Evolutionary conservation across 2,888 invertebrate genomes (phyloP).

Genomic region (Lepeophtheirus nordmannii): DNA sequence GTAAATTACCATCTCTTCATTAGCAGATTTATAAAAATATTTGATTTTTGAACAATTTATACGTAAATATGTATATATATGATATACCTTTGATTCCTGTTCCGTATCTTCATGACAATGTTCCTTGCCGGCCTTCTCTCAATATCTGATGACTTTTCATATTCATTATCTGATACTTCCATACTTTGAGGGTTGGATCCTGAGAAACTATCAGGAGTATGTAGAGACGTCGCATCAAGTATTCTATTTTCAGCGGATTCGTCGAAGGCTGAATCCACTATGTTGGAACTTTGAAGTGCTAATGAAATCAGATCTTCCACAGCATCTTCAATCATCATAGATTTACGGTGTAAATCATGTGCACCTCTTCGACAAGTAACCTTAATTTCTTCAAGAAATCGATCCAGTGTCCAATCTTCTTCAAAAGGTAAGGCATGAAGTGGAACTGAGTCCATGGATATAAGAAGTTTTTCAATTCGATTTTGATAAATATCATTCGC

Average conservation of each 20-base stretch:
- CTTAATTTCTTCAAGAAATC: conserved; percentile 13
- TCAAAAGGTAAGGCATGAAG: conserved; percentile 64
- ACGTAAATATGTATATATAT: neutral
- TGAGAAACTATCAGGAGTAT: neutral
- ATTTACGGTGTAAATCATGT: conserved; percentile 16
- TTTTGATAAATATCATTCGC: conserved; percentile 80
- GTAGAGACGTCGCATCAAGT: neutral
- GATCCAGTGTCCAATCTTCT: conserved; percentile 69
- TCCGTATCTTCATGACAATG: neutral
- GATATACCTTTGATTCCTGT: neutral
- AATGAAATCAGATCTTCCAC: conserved; percentile 19
- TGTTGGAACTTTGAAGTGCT: conserved; percentile 27
- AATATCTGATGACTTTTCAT: neutral
- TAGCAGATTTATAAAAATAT: neutral
- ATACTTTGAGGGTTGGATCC: neutral
- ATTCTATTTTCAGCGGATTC: neutral
- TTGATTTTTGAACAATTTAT: neutral
- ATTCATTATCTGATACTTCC: neutral
- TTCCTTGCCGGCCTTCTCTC: neutral
- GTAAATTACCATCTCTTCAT: conserved; percentile 3
- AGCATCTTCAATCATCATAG: conserved; percentile 21
- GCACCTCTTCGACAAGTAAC: conserved; percentile 26
- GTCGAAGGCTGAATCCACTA: neutral
- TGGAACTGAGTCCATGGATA: conserved; percentile 69
- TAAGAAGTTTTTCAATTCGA: conserved; percentile 69